Evolutionary conservation across 2,113 vertebrate genomes (phyloP).

Genomic region (Struthio camelus): DNA sequence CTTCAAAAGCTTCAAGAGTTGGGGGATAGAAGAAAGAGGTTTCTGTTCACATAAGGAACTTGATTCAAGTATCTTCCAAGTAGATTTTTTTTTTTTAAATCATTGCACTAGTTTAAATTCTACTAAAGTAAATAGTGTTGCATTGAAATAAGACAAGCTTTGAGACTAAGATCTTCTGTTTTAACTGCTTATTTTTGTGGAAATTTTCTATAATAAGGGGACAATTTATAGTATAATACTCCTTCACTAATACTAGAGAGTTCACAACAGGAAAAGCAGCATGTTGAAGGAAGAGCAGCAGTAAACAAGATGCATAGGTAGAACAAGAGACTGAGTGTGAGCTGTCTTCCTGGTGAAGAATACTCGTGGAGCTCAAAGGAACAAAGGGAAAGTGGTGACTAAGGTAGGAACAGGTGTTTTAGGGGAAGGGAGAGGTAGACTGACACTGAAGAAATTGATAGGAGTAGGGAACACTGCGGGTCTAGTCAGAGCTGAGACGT

Average conservation of each 20-base stretch:
- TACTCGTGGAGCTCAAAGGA: not conserved
- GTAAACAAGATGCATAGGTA: not conserved
- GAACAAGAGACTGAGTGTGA: not conserved
- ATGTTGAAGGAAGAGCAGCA: not conserved
- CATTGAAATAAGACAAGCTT: not conserved
- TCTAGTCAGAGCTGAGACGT: not conserved
- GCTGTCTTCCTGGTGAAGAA: not conserved
- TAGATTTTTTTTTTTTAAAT: not conserved
- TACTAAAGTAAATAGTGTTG: not conserved
- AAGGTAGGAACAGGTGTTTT: not conserved
- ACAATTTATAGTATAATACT: not conserved
- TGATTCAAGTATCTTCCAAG: not conserved
- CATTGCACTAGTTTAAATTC: not conserved
- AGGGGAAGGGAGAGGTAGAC: not conserved
- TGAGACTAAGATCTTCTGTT: not conserved
- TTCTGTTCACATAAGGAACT: not conserved
- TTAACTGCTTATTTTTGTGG: not conserved
- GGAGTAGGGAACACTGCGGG: not conserved
- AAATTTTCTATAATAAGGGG: not conserved
- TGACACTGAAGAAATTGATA: not conserved
- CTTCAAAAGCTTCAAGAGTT: not conserved
- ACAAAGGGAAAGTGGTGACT: not conserved
- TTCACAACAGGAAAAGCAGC: not conserved
- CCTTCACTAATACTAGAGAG: not conserved
- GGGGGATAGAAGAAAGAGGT: not conserved